Evolutionary conservation across 2,113 vertebrate species (phyloP), one percentile per base, ranked within the genome.

Genomic region (Mobula hypostoma): DNA sequence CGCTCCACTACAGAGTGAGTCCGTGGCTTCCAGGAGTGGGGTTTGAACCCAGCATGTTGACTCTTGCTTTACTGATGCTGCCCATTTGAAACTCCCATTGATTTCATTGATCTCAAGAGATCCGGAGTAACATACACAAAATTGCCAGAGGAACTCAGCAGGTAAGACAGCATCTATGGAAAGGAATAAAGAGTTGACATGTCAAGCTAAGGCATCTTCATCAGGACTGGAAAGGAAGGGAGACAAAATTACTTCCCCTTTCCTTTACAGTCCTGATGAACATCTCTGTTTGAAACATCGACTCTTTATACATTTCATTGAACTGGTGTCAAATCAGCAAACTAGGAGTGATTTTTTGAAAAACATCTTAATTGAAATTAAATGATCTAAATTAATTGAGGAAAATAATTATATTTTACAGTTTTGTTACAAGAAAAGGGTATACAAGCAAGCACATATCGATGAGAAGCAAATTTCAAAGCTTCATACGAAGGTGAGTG

Each of bases 381-480:
- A 40, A 82, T 40, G 9, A 40, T 40, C 21, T 74, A 17, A 90
- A 90, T 56, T 27, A 70, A 40, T 74, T 19, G 8, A 7, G 8
- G 19, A 92, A 92, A n/a, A n/a, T 94, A 17, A 17, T 7, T 88
- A 36, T 88, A 12, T 94, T 77, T 93, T 94, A 94, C 96, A 97
- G 97, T 98, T 98, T 94, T 97, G 97, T 63, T 98, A 97, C 95
- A 98, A 98, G 96, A 97, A 96, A 94, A 94, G 97, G 95, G 95
- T 98, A 6, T 97, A 98, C 96, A 95, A 96, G 87, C 96, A 97
- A 24, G 95, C 96, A 79, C 95, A 96, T 29, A 94, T 97, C 74
- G 97, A 97, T n/a, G 97, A 97, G 95, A 98, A 97, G 58, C 97
- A 97, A 95, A 96, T 98, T 7, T 96, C 96, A 95, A 98, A 97